Conservation (phyloP, 2,888 invertebrate genomes). For the Agrypnus murinus region DNA sequence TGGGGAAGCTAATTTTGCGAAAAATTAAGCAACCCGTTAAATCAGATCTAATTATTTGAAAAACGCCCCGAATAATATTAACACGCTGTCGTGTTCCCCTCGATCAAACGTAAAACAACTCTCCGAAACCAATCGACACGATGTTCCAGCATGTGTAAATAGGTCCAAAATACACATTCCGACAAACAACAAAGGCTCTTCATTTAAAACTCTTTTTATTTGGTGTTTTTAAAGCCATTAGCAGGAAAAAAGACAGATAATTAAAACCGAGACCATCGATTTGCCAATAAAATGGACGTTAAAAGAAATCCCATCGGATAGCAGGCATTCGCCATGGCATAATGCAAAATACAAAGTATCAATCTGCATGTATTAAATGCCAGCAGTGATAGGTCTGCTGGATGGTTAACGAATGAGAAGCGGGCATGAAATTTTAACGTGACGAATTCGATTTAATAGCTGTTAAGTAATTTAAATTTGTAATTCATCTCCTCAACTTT, state of each 20-base stretch:
- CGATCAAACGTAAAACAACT: conserved; percentile 26
- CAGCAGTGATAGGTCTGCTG: too few species aligned
- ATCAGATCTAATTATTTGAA: conserved; percentile 28
- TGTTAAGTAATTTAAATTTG: background rate
- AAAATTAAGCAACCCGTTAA: conserved; percentile 30
- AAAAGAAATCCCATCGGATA: too few species aligned
- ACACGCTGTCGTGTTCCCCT: conserved; percentile 8
- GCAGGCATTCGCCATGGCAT: too few species aligned
- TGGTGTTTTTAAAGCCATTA: conserved; percentile 20
- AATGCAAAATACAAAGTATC: too few species aligned
- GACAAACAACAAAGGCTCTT: conserved; percentile 21
- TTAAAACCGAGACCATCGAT: too few species aligned
- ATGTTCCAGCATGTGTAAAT: conserved; percentile 48
- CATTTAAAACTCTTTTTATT: conserved; percentile 13
- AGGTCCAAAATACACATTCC: conserved; percentile 37
- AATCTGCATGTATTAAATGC: too few species aligned
- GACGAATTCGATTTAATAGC: background rate
- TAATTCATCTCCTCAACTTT: background rate
- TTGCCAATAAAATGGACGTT: too few species aligned
- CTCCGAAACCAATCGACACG: conserved; percentile 40
- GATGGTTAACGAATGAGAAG: background rate
- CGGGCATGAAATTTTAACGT: background rate
- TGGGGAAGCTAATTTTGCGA: conserved; percentile 28
- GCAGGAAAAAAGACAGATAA: conserved; percentile 1
- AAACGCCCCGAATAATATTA: conserved; percentile 33